Percentiles rank a stretch among this genome's conserved stretches.
These are phyloP conservation scores for Drosophila parvula DNA, from an alignment of 1,140 invertebrate species.

Conservation along the genomic window DNA sequence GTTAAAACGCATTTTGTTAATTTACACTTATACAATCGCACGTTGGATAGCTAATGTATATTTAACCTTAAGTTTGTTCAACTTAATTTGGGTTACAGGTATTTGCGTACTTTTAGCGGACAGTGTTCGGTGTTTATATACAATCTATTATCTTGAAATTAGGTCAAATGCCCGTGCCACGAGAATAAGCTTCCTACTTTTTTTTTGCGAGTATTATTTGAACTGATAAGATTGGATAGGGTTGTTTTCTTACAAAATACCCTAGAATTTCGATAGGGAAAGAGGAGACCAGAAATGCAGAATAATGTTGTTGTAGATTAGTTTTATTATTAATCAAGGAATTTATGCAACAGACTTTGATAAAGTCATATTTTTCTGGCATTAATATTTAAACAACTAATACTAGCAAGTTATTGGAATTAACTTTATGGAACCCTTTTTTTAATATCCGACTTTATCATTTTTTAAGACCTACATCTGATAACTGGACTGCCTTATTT, in stretches of 20 bases:
- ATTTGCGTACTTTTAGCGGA: conserved; percentile 32
- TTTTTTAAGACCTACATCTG: too few relatives aligned
- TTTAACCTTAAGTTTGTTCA: conserved; percentile 46
- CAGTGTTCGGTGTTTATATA: conserved; percentile 52
- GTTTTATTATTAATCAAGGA: background rate
- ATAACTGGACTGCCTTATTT: too few relatives aligned
- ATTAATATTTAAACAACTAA: too few relatives aligned
- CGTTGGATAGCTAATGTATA: conserved; percentile 9
- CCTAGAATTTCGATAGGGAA: background rate
- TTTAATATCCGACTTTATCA: too few relatives aligned
- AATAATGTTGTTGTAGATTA: background rate
- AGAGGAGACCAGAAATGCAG: background rate
- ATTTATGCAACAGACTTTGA: background rate
- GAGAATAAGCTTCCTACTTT: conserved; percentile 30
- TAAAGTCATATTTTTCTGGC: background rate
- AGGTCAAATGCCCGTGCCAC: conserved; percentile 60
- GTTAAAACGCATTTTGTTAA: conserved; percentile 35
- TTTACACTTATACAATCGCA: conserved; percentile 4
- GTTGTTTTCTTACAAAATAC: conserved; percentile 27
- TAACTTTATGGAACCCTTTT: too few relatives aligned
- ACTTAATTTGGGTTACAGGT: conserved; percentile 40
- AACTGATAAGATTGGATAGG: conserved; percentile 64
- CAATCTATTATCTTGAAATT: conserved; percentile 62
- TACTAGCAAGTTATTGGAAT: too few relatives aligned
- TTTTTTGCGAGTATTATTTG: conserved; percentile 32